Conservation (phyloP, 2,113 vertebrate genomes). For the Atherinomorus stipes region DNA sequence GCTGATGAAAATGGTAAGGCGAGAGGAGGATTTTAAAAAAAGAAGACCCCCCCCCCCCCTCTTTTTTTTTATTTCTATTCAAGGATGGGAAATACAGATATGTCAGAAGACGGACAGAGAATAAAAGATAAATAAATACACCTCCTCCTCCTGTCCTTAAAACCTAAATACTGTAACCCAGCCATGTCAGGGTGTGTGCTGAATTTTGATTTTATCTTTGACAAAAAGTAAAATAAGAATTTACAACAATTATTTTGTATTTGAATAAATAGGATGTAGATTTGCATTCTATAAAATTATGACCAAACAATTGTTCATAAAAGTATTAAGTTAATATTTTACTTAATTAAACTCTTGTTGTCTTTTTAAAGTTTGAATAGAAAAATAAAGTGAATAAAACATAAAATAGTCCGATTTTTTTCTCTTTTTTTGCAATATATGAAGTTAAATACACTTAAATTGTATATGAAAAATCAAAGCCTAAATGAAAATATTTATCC, state of each 20-base stretch:
- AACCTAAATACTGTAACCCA: constrained; percentile 36
- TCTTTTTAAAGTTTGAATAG: not conserved
- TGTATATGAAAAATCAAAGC: not conserved
- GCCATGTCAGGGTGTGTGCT: constrained; percentile 19
- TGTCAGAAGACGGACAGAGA: constrained; percentile 59
- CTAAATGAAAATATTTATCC: not conserved
- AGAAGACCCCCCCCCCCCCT: constrained; percentile 21
- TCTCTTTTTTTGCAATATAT: not conserved
- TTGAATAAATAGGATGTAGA: not conserved
- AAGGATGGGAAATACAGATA: constrained; percentile 70
- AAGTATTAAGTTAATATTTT: not conserved
- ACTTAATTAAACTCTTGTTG: not conserved
- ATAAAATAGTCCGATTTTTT: not conserved
- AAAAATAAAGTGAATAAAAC: not conserved
- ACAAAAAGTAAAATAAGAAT: not conserved
- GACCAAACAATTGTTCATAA: not conserved
- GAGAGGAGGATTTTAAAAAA: constrained; percentile 63
- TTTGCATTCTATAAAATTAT: not conserved
- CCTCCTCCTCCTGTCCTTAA: constrained; percentile 35
- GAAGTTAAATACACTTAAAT: not conserved
- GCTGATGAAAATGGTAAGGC: constrained; percentile 77
- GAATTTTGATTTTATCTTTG: not conserved
- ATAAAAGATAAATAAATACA: constrained; percentile 69
- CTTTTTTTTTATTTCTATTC: constrained; percentile 67
- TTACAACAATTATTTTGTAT: no score